Percentiles rank a stretch among this genome's conserved stretches.
Evolutionary conservation across 2,113 vertebrate genomes (phyloP).

Genomic region (Prunella fulvescens): DNA sequence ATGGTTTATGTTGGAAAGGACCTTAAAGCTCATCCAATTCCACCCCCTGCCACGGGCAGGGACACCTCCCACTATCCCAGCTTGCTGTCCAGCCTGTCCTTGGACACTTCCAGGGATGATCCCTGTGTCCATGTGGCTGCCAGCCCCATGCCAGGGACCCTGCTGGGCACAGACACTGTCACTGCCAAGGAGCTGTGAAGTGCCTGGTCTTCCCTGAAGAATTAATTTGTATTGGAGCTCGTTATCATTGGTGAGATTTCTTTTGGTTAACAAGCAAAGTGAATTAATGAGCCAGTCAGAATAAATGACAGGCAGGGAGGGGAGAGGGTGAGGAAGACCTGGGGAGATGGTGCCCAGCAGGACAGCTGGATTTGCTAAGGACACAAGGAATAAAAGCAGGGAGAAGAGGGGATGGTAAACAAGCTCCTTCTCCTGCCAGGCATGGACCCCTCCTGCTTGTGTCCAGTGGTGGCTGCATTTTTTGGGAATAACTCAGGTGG

Average conservation of each 20-base stretch:
- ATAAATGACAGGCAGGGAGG: neutral
- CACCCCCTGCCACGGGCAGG: neutral
- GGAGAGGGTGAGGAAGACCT: neutral
- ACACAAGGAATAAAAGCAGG: neutral
- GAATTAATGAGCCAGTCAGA: slow-evolving; percentile 2
- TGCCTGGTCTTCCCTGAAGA: neutral
- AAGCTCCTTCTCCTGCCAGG: neutral
- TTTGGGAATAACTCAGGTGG: neutral
- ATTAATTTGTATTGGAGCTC: neutral
- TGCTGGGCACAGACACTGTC: rapidly evolving
- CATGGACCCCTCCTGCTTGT: neutral
- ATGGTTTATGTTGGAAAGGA: neutral
- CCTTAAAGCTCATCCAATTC: neutral
- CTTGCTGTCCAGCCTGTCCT: neutral
- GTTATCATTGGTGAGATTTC: neutral
- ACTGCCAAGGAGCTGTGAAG: neutral
- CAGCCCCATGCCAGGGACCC: neutral
- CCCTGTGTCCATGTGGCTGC: neutral
- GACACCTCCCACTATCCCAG: neutral
- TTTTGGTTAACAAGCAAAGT: slow-evolving; percentile 2
- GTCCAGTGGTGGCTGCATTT: neutral
- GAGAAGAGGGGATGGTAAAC: neutral
- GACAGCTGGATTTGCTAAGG: neutral
- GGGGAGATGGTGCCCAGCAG: neutral
- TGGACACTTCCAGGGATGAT: neutral